Evolutionary conservation across 2,888 invertebrate genomes (phyloP).

Genomic region (Frankliniella fusca): DNA sequence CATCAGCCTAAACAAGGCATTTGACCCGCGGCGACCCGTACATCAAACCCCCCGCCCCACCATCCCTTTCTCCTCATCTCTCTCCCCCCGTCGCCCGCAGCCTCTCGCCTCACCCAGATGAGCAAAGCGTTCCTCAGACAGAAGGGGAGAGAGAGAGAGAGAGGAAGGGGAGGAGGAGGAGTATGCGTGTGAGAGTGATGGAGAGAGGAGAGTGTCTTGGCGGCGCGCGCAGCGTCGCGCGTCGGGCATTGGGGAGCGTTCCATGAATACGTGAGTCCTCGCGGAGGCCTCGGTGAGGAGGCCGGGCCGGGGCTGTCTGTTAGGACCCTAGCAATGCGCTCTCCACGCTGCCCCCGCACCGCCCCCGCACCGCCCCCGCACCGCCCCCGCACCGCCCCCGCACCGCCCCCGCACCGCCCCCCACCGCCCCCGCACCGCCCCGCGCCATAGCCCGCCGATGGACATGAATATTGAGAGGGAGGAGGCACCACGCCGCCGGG

Average conservation of each 20-base stretch:
- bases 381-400: not conserved
- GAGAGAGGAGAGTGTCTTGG: not conserved
- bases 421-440: not conserved
- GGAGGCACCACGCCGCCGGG: not conserved
- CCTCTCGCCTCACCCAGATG: not conserved
- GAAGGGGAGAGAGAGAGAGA: not conserved
- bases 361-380: not conserved
- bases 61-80: not conserved
- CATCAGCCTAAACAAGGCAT: conserved; percentile 26
- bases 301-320: too few relatives aligned
- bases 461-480: conserved; percentile 18
- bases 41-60: conserved; percentile 3
- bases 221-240: conserved; percentile 8
- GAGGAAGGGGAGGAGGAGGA: not conserved
- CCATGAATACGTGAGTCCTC: conserved; percentile 9
- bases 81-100: not conserved
- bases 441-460: not conserved
- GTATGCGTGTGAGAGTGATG: not conserved
- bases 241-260: not conserved
- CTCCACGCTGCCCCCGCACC: not conserved
- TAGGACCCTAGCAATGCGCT: too few relatives aligned
- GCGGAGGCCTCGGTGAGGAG: not conserved
- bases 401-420: not conserved
- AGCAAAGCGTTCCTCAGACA: not conserved
- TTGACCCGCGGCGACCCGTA: conserved; percentile 23